phyloP scores from a whole-genome alignment of 2,113 vertebrate genomes.

The Poeciliopsis retropinna region DNA sequence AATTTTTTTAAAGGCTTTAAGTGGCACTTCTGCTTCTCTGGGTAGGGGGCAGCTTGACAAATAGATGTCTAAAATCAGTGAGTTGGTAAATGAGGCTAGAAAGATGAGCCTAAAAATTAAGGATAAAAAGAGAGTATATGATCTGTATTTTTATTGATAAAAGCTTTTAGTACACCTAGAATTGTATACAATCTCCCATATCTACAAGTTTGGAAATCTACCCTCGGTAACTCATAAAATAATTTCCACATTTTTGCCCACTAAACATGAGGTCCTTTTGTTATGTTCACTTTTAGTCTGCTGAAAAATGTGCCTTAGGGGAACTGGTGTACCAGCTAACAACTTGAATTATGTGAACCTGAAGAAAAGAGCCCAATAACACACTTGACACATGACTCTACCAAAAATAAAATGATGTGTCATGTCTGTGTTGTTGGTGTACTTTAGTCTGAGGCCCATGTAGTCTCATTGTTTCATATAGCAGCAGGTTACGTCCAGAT shows the following conservation, averaged over 20 bases:
- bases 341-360: not conserved
- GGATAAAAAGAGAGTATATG: not conserved
- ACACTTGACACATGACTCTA: conserved; percentile 8
- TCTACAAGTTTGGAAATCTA: not conserved
- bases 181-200: not conserved
- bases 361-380: conserved; percentile 29
- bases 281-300: conserved; percentile 44
- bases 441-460: conserved; percentile 15
- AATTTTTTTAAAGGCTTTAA: conserved; percentile 16
- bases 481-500: not conserved
- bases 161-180: not conserved
- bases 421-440: conserved; percentile 6
- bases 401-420: conserved; percentile 52
- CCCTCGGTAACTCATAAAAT: not conserved
- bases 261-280: conserved; percentile 9
- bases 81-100: not conserved
- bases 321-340: conserved; percentile 29
- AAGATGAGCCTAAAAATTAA: not conserved
- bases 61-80: not conserved
- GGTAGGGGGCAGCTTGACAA: conserved; percentile 16
- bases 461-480: not conserved
- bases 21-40: conserved; percentile 18
- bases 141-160: not conserved
- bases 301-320: conserved; percentile 34
- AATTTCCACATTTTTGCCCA: not conserved